Conservation (phyloP, 2,888 invertebrate species). For the Melolontha melolontha region DNA sequence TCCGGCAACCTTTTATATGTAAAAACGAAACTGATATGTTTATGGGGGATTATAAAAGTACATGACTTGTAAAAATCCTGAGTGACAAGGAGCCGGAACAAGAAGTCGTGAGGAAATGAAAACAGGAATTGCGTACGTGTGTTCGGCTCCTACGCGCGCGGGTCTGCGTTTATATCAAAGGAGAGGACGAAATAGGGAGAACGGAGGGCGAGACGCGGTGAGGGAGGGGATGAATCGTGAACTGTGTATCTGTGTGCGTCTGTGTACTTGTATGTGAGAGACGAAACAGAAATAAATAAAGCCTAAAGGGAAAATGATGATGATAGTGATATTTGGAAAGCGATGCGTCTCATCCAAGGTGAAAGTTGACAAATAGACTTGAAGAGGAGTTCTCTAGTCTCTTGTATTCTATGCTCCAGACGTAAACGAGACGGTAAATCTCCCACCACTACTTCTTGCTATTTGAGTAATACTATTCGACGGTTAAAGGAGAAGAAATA, state of each 20-base stretch:
- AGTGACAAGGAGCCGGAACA: conserved; percentile 64
- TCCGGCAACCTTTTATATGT: conserved; percentile 62
- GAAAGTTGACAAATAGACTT: conserved; percentile 33
- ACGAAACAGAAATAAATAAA: conserved; percentile 64
- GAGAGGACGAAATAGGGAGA: conserved; percentile 23
- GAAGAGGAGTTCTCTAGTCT: conserved; percentile 4
- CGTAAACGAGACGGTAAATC: conserved; percentile 24
- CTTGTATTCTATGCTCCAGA: conserved; percentile 8
- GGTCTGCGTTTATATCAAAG: conserved; percentile 40
- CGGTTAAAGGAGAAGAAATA: conserved; percentile 4
- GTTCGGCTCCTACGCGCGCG: conserved; percentile 52
- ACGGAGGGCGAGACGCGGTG: conserved; percentile 45
- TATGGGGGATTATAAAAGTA: conserved; percentile 66
- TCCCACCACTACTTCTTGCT: neutral
- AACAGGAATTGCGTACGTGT: conserved; percentile 60
- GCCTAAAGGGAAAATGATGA: conserved; percentile 66
- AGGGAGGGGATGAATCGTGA: conserved; percentile 9
- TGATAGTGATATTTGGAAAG: conserved; percentile 50
- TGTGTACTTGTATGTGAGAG: conserved; percentile 13
- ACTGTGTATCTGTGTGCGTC: conserved; percentile 1
- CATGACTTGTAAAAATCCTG: conserved; percentile 67
- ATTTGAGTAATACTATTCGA: neutral
- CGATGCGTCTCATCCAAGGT: conserved; percentile 31
- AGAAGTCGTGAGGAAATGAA: conserved; percentile 64
- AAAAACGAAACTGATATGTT: conserved; percentile 65